Base-by-base conservation (phyloP, 2,797 vertebrate species). In the Crypturellus tataupa region DNA sequence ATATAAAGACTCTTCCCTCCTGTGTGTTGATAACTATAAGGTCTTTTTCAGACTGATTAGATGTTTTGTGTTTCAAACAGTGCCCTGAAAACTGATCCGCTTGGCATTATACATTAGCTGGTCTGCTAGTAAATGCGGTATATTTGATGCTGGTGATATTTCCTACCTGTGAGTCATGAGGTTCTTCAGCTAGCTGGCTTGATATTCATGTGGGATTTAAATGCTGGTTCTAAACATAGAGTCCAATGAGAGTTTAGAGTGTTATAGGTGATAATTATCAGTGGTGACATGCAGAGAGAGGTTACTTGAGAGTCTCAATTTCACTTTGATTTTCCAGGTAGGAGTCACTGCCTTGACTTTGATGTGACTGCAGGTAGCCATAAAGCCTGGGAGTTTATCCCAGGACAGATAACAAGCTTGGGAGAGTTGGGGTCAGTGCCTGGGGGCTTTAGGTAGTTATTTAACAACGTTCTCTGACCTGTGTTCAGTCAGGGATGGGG, bases 171-270 rank as follows among this genome's bases (percentile, higher is more conserved):
- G 87, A 95, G 67, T 96, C 77, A 58, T 16, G 19, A 72, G 47
- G 67, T 39, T 63, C 60, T 91, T 81, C 56, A 87, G 51, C 67
- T 63, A 7, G 1, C 70, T 81, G 55, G 62, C 81, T 83, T 67
- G 49, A 83, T 80, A 59, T 42, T 83, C 29, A 40, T 82, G 82
- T 92, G 84, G 49, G 49, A 70, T 91, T 93, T 95, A 80, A 94
- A 72, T 14, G 33, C 18, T 96, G 25, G 9, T 77, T 84, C 78
- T 82, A 87, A 62, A 64, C 75, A 79, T 4, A 31, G 39, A 40
- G 23, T 62, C 68, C 47, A 67, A 12, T 35, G 35, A n/a, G 27
- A 47, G 27, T 47, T 40, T 14, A 70, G 59, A 78, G 62, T 93
- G 55, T 79, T 44, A 15, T 37, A 46, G 86, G 87, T 94, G 82